phyloP scores from a whole-genome alignment of 2,888 invertebrate genomes.

The Cremastinae sp. region DNA sequence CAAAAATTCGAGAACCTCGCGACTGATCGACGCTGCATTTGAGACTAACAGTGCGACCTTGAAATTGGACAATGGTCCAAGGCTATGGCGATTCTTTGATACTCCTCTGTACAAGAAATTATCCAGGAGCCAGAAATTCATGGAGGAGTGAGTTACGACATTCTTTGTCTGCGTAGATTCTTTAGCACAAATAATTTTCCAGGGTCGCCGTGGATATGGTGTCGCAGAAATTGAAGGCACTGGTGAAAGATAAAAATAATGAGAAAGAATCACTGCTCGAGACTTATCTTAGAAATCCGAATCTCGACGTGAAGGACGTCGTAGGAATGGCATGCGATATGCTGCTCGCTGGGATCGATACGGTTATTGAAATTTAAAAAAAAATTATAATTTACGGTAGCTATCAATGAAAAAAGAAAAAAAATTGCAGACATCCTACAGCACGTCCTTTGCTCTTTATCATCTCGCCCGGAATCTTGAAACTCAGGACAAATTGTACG shows the following conservation, averaged over 20 bases:
- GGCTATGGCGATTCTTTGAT: conserved; percentile 87
- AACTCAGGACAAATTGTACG: conserved; percentile 85
- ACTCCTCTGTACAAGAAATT: conserved; percentile 88
- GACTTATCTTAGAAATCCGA: conserved; percentile 86
- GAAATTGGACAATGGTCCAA: conserved; percentile 86
- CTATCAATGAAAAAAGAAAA: conserved; percentile 8
- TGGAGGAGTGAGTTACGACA: conserved; percentile 83
- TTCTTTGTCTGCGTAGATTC: conserved; percentile 8
- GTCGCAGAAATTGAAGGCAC: conserved; percentile 82
- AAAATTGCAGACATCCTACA: conserved; percentile 86
- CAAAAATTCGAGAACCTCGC: conserved; percentile 84
- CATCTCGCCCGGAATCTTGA: conserved; percentile 87
- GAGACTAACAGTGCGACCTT: conserved; percentile 87
- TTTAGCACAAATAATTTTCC: conserved; percentile 62
- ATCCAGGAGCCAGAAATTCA: conserved; percentile 85
- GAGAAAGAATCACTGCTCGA: conserved; percentile 83
- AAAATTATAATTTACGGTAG: not conserved
- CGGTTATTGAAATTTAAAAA: conserved; percentile 81
- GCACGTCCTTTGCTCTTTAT: conserved; percentile 89
- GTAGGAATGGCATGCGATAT: conserved; percentile 92
- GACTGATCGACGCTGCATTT: conserved; percentile 87
- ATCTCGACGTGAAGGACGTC: conserved; percentile 89
- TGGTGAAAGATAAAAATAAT: conserved; percentile 74
- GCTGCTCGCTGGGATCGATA: conserved; percentile 92
- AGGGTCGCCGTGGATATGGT: conserved; percentile 87